Percentiles rank a stretch among this genome's conserved stretches.
Evolutionary conservation across 2,888 invertebrate species (phyloP).

Genomic region (Xestia ashworthii): DNA sequence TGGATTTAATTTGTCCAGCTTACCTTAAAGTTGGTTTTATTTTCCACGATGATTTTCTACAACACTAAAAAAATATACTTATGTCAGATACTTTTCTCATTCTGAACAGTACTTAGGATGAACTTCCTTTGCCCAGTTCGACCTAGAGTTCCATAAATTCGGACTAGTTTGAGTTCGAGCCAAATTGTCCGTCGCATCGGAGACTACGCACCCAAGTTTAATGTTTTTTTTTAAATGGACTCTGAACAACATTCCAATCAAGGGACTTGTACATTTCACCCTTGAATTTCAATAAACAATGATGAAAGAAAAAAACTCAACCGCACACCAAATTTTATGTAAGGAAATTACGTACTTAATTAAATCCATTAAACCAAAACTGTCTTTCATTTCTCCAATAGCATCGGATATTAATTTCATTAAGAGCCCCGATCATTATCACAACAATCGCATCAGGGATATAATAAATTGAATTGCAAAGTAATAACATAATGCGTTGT

Average conservation of each 20-base stretch:
- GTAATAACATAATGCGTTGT: slow-evolving; percentile 86
- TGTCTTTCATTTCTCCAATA: slow-evolving; percentile 72
- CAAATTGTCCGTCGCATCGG: slow-evolving; percentile 69
- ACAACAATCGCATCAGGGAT: slow-evolving; percentile 84
- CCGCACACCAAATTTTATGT: background rate
- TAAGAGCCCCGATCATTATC: slow-evolving; percentile 86
- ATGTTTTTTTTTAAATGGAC: slow-evolving; percentile 17
- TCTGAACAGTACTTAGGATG: background rate
- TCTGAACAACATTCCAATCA: slow-evolving; percentile 22
- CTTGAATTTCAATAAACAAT: slow-evolving; percentile 13
- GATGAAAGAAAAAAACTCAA: background rate
- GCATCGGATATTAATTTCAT: slow-evolving; percentile 86
- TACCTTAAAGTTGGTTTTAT: background rate
- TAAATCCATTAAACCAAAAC: slow-evolving; percentile 71
- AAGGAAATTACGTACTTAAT: slow-evolving; percentile 43
- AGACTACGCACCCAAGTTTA: slow-evolving; percentile 42
- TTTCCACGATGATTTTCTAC: background rate
- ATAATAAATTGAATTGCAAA: slow-evolving; percentile 88
- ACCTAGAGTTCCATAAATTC: slow-evolving; percentile 28
- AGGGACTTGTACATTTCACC: background rate
- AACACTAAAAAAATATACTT: background rate
- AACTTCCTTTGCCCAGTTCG: slow-evolving; percentile 23
- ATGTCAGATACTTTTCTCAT: background rate
- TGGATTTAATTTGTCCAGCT: background rate
- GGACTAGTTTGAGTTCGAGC: slow-evolving; percentile 72